Base-by-base conservation (phyloP, 64 coral and sea anemone species). In the Montipora cactus region DNA sequence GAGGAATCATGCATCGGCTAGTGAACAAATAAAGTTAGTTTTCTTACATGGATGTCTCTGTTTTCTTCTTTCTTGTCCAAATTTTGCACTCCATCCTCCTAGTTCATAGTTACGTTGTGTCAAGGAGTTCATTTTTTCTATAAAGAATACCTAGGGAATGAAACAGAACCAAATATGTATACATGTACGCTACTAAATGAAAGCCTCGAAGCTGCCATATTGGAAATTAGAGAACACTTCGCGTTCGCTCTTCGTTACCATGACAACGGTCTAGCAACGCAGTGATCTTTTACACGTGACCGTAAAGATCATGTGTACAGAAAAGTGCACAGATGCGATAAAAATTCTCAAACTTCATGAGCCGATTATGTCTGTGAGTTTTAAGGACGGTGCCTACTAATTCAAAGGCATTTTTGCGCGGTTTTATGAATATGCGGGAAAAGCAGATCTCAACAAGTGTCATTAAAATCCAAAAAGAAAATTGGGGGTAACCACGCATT, bases 41-140 rank as follows among this genome's bases (percentile, higher is more conserved):
- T 22, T 87, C 95, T 94, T 81, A 96, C 95, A 75, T 15, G 88
- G 73, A 80, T 94, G 88, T 61, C 91, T 93, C 49, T 87, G 79
- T 44, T 91, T 93, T 2, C 88, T 67, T 25, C 80, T 80, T 79
- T 91, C 81, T 90, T 91, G 44, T 8, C 88, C 92, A 87, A 96
- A 96, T 77, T 96, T 96, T 22, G 95, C 81, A 78, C 81, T 91
- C 95, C 95, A 96, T n/a, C 90, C 94, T 8, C 90, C 89, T 37
- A 68, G 23, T 12, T 61, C 85, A 4, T 67, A 48, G 47, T 55
- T 75, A n/a, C 18, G 0, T 25, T 7, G 49, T 8, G 76, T 76
- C 47, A 57, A 44, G 28, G 19, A 67, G 72, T 70, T 75, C 94
- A 95, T 95, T 62, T 79, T 76, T 64, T 64, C 3, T 64, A 14